A percentile compares a stretch with the other conserved stretches of the same genome.
Evolutionary conservation across 2,113 vertebrate species (phyloP).

Genomic region (Pelusios castaneus): DNA sequence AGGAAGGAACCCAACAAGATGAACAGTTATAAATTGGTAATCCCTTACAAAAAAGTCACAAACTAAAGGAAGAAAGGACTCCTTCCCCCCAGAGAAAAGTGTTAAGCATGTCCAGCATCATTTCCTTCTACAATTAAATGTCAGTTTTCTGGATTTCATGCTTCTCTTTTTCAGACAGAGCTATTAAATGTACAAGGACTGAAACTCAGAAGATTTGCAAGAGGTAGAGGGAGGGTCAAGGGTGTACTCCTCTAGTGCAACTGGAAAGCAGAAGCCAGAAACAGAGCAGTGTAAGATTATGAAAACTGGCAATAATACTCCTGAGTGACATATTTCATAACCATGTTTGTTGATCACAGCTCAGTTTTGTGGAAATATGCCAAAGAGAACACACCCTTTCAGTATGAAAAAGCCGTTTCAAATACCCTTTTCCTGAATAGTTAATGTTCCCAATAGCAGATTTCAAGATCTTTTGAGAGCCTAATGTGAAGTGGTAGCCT

Average conservation of each 20-base stretch:
- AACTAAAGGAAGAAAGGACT: not conserved
- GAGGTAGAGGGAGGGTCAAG: not conserved
- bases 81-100: not conserved
- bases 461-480: not conserved
- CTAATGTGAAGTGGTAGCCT: not conserved
- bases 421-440: not conserved
- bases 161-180: not conserved
- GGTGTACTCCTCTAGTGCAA: not conserved
- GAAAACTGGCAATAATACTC: not conserved
- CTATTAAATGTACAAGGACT: not conserved
- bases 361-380: not conserved
- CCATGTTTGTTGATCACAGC: not conserved
- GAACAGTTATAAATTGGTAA: not conserved
- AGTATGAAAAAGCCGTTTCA: not conserved
- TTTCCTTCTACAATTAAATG: not conserved
- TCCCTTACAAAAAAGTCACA: no score
- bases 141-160: fast-evolving
- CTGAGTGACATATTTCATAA: not conserved
- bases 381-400: not conserved
- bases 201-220: not conserved
- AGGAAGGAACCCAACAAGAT: not conserved
- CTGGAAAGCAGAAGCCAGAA: not conserved
- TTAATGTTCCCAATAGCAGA: not conserved
- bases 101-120: not conserved
- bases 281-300: not conserved